Conservation (phyloP, 2,888 invertebrate species). For the Arctia plantaginis region DNA sequence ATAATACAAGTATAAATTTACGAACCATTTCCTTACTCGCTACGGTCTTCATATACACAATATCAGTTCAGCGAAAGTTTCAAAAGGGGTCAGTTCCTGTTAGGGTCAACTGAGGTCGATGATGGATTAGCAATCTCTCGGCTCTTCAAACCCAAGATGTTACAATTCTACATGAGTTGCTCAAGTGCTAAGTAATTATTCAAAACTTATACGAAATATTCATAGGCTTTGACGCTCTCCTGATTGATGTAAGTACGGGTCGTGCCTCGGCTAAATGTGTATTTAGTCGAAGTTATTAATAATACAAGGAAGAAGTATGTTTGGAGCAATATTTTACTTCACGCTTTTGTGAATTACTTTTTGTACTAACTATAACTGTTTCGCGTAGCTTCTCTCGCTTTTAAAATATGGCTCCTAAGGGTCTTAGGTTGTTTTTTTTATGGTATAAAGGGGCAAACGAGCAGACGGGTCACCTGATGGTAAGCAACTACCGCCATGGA, state of each 20-base stretch:
- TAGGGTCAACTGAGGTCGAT: constrained; percentile 24
- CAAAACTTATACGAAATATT: constrained; percentile 19
- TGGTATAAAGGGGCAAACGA: too few relatives aligned
- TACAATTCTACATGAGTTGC: constrained; percentile 21
- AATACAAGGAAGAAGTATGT: background rate
- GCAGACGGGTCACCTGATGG: too few relatives aligned
- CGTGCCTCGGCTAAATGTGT: background rate
- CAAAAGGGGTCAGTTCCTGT: constrained; percentile 18
- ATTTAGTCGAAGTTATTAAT: constrained; percentile 1
- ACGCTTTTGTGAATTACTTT: background rate
- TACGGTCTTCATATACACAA: constrained; percentile 18
- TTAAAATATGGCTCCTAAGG: background rate
- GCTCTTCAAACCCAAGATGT: constrained; percentile 27
- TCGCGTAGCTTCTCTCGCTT: background rate
- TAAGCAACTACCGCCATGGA: too few relatives aligned
- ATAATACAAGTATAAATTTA: constrained; percentile 5
- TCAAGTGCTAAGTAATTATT: constrained; percentile 24
- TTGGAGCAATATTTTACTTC: background rate
- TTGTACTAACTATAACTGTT: background rate
- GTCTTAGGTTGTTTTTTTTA: background rate
- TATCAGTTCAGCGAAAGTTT: constrained; percentile 24
- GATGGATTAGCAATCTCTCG: constrained; percentile 28
- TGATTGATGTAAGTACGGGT: constrained; percentile 13
- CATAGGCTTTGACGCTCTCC: constrained; percentile 11
- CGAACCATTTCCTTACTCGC: background rate